Conservation (phyloP, 2,888 invertebrate genomes). For the Pristionchus arcanus region DNA sequence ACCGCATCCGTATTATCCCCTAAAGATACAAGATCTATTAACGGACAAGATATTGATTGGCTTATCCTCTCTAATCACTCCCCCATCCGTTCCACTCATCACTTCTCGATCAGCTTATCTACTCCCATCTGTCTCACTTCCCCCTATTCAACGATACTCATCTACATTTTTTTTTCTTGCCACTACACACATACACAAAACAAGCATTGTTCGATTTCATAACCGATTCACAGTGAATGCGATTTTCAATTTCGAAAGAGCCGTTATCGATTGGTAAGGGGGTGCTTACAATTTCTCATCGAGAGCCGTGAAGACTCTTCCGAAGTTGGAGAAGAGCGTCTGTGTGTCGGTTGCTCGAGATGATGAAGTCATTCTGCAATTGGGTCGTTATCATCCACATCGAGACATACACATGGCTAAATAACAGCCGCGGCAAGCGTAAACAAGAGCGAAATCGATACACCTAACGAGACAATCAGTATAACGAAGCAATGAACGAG, state of each 20-base stretch:
- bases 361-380: constrained; percentile 41
- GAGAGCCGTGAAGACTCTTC: constrained; percentile 64
- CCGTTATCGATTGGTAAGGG: background rate
- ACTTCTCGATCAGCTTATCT: background rate
- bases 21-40: too few relatives aligned
- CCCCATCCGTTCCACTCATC: background rate
- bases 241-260: background rate
- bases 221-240: background rate
- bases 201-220: constrained; percentile 16
- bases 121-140: background rate
- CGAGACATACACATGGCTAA: background rate
- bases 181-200: constrained; percentile 9
- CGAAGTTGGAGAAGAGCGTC: constrained; percentile 62
- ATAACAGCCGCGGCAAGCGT: background rate
- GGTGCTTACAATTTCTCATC: constrained; percentile 66
- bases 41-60: too few relatives aligned
- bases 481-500: background rate
- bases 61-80: too few relatives aligned
- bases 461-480: background rate
- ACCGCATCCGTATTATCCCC: too few relatives aligned
- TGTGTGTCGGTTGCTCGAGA: constrained; percentile 40
- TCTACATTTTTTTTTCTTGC: background rate
- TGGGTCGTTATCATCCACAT: background rate
- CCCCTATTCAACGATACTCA: background rate
- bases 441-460: background rate